These are phyloP conservation scores for Philonicus albiceps DNA, from an alignment of 2,888 invertebrate species.

Conservation along the genomic window DNA sequence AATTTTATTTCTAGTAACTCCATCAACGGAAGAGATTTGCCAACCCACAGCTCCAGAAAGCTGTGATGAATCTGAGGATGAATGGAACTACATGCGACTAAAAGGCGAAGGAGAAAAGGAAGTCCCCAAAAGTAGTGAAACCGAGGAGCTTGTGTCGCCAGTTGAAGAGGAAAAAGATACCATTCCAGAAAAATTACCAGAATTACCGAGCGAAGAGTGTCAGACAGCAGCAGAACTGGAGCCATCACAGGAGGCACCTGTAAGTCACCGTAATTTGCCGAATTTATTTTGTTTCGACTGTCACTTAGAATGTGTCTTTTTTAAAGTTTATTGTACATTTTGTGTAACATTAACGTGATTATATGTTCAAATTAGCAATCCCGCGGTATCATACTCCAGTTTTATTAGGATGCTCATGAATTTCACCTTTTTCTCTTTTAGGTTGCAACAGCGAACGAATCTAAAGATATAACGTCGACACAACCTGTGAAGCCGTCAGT, in stretches of 20 bases:
- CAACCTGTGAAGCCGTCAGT: neutral
- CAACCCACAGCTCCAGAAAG: constrained; percentile 39
- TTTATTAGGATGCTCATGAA: neutral
- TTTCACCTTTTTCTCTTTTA: constrained; percentile 21
- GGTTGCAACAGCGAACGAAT: constrained; percentile 14
- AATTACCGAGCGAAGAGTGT: constrained; percentile 17
- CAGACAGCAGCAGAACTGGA: constrained; percentile 34
- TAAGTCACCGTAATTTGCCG: constrained; percentile 8
- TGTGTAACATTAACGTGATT: neutral
- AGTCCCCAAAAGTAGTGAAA: constrained; percentile 44
- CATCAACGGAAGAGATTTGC: neutral
- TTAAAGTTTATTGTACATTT: constrained; percentile 3
- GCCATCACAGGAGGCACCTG: constrained; percentile 50
- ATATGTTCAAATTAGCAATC: constrained; percentile 9
- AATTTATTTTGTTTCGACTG: constrained; percentile 37
- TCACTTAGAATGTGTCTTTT: constrained; percentile 4
- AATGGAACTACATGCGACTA: constrained; percentile 84
- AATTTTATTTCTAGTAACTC: neutral
- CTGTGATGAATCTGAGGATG: constrained; percentile 70
- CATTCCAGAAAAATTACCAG: constrained; percentile 42
- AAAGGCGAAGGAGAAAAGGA: constrained; percentile 67
- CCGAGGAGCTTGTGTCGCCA: constrained; percentile 50
- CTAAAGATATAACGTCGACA: neutral
- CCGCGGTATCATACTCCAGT: neutral
- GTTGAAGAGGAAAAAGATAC: constrained; percentile 47